phyloP scores from a whole-genome alignment of 2,888 invertebrate species.

The Lagria hirta region DNA sequence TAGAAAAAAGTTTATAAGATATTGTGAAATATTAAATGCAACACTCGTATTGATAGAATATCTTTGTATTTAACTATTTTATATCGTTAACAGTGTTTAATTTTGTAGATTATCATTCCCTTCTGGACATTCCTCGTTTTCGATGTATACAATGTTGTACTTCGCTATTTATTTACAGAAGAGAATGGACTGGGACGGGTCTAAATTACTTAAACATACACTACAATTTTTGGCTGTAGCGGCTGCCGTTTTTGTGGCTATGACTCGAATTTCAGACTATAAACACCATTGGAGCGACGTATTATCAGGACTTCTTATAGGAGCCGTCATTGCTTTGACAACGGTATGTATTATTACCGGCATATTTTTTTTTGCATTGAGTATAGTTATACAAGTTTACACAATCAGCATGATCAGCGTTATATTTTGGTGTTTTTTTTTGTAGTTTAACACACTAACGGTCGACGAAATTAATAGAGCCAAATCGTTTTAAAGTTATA shows the following conservation, averaged over 20 bases:
- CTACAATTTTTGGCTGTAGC: conserved; percentile 79
- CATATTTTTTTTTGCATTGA: not conserved
- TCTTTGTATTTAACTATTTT: no score
- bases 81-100: no score
- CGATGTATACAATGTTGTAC: conserved; percentile 83
- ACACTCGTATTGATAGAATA: no score
- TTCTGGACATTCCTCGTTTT: conserved; percentile 89
- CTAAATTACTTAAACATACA: conserved; percentile 79
- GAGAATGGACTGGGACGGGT: conserved; percentile 78
- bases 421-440: not conserved
- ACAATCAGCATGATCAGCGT: not conserved
- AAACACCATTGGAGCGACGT: conserved; percentile 99
- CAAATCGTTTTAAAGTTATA: not conserved
- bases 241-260: conserved; percentile 83
- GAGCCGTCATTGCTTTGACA: conserved; percentile 66
- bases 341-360: conserved; percentile 63
- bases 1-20: no score
- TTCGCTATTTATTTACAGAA: conserved; percentile 85
- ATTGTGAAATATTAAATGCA: no score
- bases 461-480: not conserved
- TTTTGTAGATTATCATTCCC: conserved; percentile 78
- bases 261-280: conserved; percentile 91
- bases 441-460: not conserved
- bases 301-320: conserved; percentile 75
- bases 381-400: not conserved